Conservation (phyloP, 2,797 vertebrate species). For the Phalanger gymnotis region DNA sequence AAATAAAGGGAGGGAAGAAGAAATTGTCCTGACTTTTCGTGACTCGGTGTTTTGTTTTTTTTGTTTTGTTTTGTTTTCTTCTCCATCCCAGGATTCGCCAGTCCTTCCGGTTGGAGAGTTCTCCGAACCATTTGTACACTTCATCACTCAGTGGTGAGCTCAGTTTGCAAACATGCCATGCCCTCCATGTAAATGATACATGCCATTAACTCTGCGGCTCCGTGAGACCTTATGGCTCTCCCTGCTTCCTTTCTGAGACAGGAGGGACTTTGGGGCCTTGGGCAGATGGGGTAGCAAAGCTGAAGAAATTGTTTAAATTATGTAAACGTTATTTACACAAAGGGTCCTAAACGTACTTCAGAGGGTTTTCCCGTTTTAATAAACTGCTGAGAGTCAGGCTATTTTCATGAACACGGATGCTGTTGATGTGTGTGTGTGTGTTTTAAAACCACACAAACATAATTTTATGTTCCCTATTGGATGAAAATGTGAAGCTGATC, state of each 20-base stretch:
- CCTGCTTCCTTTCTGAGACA: slow-evolving; percentile 81
- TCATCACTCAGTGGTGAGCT: slow-evolving; percentile 99
- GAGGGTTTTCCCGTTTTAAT: slow-evolving; percentile 82
- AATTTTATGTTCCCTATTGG: slow-evolving; percentile 59
- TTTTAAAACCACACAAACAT: slow-evolving; percentile 29
- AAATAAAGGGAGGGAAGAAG: slow-evolving; percentile 53
- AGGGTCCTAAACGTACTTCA: slow-evolving; percentile 80
- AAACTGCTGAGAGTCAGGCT: slow-evolving; percentile 72
- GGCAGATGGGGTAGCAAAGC: slow-evolving; percentile 88
- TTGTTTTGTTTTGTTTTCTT: slow-evolving; percentile 54
- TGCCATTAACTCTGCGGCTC: slow-evolving; percentile 83
- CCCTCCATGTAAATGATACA: slow-evolving; percentile 85
- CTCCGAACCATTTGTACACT: slow-evolving; percentile 97
- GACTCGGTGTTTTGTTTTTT: slow-evolving; percentile 61
- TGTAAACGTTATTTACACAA: slow-evolving; percentile 93
- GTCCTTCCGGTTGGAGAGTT: slow-evolving; percentile 96
- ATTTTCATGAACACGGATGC: slow-evolving; percentile 15
- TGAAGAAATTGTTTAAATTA: slow-evolving; percentile 90
- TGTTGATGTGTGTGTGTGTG: slow-evolving; percentile 13
- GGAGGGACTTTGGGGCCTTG: slow-evolving; percentile 84
- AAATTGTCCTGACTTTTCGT: slow-evolving; percentile 79
- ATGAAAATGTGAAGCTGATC: slow-evolving; percentile 59
- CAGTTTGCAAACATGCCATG: slow-evolving; percentile 79
- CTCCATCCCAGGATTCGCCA: slow-evolving; percentile 93
- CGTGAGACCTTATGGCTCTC: slow-evolving; percentile 82